Conservation (phyloP, 2,797 vertebrate genomes). For the Toxotes lorentzi region DNA sequence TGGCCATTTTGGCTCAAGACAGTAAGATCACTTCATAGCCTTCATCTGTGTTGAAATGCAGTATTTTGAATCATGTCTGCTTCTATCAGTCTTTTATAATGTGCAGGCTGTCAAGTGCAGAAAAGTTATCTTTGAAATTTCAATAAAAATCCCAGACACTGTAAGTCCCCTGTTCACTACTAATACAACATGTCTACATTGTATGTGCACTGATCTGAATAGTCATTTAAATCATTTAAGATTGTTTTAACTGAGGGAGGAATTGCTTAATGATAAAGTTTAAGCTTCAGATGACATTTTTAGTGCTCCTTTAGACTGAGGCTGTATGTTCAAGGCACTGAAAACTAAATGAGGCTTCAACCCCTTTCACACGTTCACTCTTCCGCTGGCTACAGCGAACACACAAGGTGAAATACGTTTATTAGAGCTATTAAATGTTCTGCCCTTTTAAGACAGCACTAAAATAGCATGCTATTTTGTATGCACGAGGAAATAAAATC, state of each 20-base stretch:
- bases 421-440: background rate
- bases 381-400: background rate
- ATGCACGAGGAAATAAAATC: background rate
- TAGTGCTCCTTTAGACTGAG: background rate
- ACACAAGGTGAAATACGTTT: background rate
- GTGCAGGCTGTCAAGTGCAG: background rate
- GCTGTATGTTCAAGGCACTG: background rate
- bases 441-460: background rate
- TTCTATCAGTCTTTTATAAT: background rate
- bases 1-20: background rate
- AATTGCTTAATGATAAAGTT: background rate
- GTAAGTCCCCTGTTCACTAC: background rate
- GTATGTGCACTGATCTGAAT: background rate
- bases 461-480: background rate
- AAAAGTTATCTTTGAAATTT: background rate
- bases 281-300: background rate
- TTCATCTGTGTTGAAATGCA: too few species aligned
- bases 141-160: background rate
- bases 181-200: background rate
- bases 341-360: conserved; percentile 4
- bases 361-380: background rate
- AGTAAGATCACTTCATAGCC: background rate
- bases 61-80: too few species aligned
- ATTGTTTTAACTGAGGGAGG: background rate
- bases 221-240: background rate